These are phyloP conservation scores for Pseudoatta argentina DNA, from an alignment of 1,140 invertebrate species.

Conservation along the genomic window DNA sequence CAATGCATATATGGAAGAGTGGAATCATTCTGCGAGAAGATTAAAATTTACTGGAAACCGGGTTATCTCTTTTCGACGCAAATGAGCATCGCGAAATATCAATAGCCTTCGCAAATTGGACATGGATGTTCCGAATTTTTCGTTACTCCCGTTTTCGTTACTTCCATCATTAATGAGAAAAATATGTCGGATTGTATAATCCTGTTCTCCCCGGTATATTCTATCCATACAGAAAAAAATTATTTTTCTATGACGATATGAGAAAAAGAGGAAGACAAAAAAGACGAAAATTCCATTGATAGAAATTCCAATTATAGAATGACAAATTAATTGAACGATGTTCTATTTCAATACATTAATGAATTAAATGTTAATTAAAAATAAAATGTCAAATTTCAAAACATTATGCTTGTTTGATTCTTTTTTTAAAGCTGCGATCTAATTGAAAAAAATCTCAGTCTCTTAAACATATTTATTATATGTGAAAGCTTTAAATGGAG, in stretches of 20 bases:
- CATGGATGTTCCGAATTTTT: conserved; percentile 32
- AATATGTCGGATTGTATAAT: conserved; percentile 17
- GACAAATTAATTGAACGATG: conserved; percentile 8
- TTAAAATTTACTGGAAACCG: conserved; percentile 39
- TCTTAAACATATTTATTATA: background rate
- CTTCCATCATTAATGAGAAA: conserved; percentile 45
- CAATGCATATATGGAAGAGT: background rate
- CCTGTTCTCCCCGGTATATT: background rate
- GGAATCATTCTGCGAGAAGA: conserved; percentile 30
- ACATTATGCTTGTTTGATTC: background rate
- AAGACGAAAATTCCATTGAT: conserved; percentile 17
- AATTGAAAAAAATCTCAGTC: background rate
- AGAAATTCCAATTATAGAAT: background rate
- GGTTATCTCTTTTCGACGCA: conserved; percentile 20
- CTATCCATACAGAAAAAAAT: conserved; percentile 10
- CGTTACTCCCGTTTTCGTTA: conserved; percentile 12
- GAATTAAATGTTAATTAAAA: conserved; percentile 14
- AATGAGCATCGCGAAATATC: conserved; percentile 47
- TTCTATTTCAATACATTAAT: conserved; percentile 20
- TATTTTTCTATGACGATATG: background rate
- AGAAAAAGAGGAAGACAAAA: background rate
- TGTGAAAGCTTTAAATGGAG: background rate
- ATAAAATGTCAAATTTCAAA: background rate
- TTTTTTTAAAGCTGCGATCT: background rate
- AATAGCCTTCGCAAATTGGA: conserved; percentile 36